A percentile compares a stretch with the other conserved stretches of the same genome.
Evolutionary conservation across 2,888 invertebrate species (phyloP).

Genomic region (Ptychoptera contaminata): DNA sequence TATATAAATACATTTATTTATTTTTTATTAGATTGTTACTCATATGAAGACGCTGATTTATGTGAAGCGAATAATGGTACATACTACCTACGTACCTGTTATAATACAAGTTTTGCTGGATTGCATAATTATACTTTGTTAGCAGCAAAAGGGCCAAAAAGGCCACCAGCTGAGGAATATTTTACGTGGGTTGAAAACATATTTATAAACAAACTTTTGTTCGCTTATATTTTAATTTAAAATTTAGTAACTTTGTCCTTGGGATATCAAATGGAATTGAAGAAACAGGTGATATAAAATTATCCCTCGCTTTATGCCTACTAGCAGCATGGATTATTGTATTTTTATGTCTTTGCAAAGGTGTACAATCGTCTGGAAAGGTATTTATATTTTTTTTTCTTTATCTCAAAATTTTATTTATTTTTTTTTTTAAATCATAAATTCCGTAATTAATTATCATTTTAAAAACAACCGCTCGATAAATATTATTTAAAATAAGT

Average conservation of each 20-base stretch:
- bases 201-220: neutral
- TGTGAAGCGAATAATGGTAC: slow-evolving; percentile 45
- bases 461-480: no score
- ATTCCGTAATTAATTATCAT: no score
- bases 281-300: slow-evolving; percentile 47
- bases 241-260: slow-evolving; percentile 35
- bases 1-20: slow-evolving; percentile 3
- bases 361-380: slow-evolving; percentile 67
- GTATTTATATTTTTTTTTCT: no score
- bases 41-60: slow-evolving; percentile 46
- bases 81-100: slow-evolving; percentile 44
- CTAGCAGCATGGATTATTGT: slow-evolving; percentile 65
- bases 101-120: slow-evolving; percentile 39
- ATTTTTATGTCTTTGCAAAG: slow-evolving; percentile 61
- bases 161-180: slow-evolving; percentile 57
- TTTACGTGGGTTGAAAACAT: slow-evolving; percentile 40
- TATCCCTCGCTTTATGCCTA: slow-evolving; percentile 57
- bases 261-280: slow-evolving; percentile 55
- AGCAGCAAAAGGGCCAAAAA: slow-evolving; percentile 39
- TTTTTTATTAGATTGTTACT: slow-evolving; percentile 43
- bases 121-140: slow-evolving; percentile 38
- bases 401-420: no score
- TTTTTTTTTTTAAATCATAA: neutral
- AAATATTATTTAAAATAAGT: no score
- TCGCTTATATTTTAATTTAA: neutral